These are phyloP conservation scores for Plodia interpunctella DNA, from an alignment of 1,140 invertebrate genomes.

Conservation along the genomic window DNA sequence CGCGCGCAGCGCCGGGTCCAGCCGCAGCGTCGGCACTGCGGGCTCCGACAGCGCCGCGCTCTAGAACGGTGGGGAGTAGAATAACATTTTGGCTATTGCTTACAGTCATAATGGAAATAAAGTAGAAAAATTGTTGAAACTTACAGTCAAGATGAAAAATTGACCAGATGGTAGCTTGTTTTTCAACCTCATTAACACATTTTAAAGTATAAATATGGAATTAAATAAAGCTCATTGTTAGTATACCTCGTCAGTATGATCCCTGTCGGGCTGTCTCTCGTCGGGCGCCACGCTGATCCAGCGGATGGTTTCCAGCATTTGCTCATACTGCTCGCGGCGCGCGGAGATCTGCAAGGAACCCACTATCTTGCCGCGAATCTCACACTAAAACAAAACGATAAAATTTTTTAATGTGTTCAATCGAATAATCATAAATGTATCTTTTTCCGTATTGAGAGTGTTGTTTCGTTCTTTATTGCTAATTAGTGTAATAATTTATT, in stretches of 20 bases:
- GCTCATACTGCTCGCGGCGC: slow-evolving; percentile 91
- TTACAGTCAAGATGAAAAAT: no score
- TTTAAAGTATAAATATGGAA: no score
- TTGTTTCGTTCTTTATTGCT: no score
- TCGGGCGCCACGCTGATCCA: slow-evolving; percentile 45
- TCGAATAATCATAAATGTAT: no score
- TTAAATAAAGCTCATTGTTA: no score
- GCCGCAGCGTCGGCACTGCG: slow-evolving; percentile 74
- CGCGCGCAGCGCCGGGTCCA: slow-evolving; percentile 79
- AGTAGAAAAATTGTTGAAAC: no score
- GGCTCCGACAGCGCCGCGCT: slow-evolving; percentile 39
- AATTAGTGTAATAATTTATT: not conserved
- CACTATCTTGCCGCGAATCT: slow-evolving; percentile 88
- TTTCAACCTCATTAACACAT: not conserved
- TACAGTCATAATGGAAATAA: no score
- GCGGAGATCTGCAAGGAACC: slow-evolving; percentile 90
- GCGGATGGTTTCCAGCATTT: slow-evolving; percentile 87
- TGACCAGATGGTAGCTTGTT: no score
- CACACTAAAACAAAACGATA: slow-evolving; percentile 29
- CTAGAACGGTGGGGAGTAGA: not conserved
- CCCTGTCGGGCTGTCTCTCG: slow-evolving; percentile 24
- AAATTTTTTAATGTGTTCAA: no score
- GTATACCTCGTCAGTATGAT: slow-evolving; percentile 16
- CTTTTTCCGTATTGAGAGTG: no score
- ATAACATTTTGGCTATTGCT: no score